These are phyloP conservation scores for Palythoa caribaeorum DNA, from an alignment of 92 coral and sea anemone species.

Conservation along the genomic window DNA sequence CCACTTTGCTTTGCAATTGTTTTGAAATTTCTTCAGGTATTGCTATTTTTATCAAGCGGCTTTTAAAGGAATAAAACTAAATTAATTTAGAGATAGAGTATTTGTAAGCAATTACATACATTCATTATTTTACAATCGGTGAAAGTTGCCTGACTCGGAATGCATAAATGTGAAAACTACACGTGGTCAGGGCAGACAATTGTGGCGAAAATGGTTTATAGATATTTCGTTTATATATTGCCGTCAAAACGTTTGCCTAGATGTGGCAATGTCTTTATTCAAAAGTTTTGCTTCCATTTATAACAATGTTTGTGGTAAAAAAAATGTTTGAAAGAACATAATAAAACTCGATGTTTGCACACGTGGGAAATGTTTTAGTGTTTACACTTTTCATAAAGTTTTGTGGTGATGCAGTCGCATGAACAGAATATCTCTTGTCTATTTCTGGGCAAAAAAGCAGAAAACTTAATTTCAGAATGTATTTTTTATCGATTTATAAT, in stretches of 20 bases:
- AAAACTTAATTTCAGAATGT: too few relatives aligned
- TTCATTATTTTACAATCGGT: not conserved
- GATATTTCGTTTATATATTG: constrained; percentile 4
- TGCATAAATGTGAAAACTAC: not conserved
- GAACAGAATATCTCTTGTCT: too few relatives aligned
- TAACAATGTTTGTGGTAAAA: too few relatives aligned
- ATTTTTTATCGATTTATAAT: too few relatives aligned
- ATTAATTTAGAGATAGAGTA: not conserved
- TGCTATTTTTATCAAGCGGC: not conserved
- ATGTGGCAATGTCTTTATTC: not conserved
- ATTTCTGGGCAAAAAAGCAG: too few relatives aligned
- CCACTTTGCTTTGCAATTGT: not conserved
- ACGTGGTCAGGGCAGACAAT: not conserved
- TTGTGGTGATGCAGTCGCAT: too few relatives aligned
- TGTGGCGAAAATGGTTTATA: not conserved
- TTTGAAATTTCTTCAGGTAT: not conserved
- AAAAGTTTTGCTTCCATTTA: too few relatives aligned
- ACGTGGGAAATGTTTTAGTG: too few relatives aligned
- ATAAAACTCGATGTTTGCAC: too few relatives aligned
- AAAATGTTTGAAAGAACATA: too few relatives aligned
- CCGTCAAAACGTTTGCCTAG: not conserved
- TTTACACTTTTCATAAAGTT: too few relatives aligned
- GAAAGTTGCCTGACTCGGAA: not conserved
- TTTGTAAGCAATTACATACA: not conserved
- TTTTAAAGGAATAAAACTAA: not conserved